phyloP scores from a whole-genome alignment of 2,888 invertebrate genomes.

The Serrognathus titanus region DNA sequence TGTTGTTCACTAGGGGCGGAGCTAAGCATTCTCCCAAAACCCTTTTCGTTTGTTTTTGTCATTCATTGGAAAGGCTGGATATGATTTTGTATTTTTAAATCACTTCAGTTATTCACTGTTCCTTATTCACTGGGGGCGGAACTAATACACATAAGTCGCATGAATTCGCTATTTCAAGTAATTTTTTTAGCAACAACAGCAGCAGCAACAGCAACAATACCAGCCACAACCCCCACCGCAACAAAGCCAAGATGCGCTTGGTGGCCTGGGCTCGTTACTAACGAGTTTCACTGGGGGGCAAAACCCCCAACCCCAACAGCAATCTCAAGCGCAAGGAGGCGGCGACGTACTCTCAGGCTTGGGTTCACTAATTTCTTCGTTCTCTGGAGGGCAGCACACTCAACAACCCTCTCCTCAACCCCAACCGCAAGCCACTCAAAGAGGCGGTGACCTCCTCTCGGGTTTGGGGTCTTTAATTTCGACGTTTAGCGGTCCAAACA shows the following conservation, averaged over 20 bases:
- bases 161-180: neutral
- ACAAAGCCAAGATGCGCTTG: constrained; percentile 12
- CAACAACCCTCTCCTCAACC: neutral
- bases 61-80: no score
- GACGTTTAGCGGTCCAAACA: constrained; percentile 4
- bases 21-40: no score
- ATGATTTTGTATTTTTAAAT: no score
- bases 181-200: constrained; percentile 26
- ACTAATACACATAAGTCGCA: no score
- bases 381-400: neutral
- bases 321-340: neutral
- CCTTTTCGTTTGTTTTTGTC: no score
- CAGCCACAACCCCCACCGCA: constrained; percentile 20
- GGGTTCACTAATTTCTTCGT: constrained; percentile 7
- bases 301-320: constrained; percentile 11
- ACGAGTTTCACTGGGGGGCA: constrained; percentile 4
- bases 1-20: no score
- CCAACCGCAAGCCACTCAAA: neutral
- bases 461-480: constrained; percentile 13
- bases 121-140: no score
- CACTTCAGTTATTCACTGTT: no score
- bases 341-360: constrained; percentile 3
- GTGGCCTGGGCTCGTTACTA: neutral
- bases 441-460: constrained; percentile 6
- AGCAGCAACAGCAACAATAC: constrained; percentile 15